Conservation (phyloP, 1,140 invertebrate genomes). For the Tetragnatha versicolor region DNA sequence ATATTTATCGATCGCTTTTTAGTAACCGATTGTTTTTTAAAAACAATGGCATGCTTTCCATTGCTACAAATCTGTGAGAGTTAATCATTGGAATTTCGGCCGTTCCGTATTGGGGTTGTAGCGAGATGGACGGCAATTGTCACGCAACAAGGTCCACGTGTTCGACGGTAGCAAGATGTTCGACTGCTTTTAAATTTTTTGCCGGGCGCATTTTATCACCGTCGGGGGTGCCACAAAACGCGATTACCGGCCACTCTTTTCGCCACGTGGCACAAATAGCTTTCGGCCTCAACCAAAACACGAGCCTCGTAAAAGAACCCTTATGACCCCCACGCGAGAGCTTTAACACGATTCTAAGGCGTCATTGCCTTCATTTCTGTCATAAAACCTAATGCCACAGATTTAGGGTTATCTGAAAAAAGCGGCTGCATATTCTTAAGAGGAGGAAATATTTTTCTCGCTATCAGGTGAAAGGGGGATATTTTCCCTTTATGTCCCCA, state of each 20-base stretch:
- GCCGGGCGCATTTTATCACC: conserved; percentile 45
- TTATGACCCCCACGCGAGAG: conserved; percentile 35
- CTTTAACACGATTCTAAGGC: conserved; percentile 49
- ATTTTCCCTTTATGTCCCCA: conserved; percentile 44
- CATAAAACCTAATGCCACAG: conserved; percentile 52
- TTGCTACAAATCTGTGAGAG: no score
- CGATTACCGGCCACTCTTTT: conserved; percentile 43
- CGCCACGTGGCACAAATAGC: conserved; percentile 40
- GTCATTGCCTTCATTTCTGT: conserved; percentile 54
- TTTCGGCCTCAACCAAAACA: conserved; percentile 47
- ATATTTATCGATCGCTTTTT: no score
- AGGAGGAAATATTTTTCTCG: conserved; percentile 48
- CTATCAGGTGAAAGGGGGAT: conserved; percentile 31
- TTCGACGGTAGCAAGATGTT: no score
- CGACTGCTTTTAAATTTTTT: conserved; percentile 54
- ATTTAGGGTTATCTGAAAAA: conserved; percentile 50
- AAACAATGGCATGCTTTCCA: no score
- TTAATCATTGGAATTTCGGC: no score
- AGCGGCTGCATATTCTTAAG: conserved; percentile 47
- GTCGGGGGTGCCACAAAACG: conserved; percentile 42
- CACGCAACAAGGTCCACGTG: no score
- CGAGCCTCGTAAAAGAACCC: conserved; percentile 44
- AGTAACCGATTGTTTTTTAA: no score
- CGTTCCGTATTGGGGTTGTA: no score
- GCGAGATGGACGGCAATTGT: no score